These are phyloP conservation scores for Epinephelus coioides DNA, from an alignment of 2,797 vertebrate genomes.

Conservation along the genomic window DNA sequence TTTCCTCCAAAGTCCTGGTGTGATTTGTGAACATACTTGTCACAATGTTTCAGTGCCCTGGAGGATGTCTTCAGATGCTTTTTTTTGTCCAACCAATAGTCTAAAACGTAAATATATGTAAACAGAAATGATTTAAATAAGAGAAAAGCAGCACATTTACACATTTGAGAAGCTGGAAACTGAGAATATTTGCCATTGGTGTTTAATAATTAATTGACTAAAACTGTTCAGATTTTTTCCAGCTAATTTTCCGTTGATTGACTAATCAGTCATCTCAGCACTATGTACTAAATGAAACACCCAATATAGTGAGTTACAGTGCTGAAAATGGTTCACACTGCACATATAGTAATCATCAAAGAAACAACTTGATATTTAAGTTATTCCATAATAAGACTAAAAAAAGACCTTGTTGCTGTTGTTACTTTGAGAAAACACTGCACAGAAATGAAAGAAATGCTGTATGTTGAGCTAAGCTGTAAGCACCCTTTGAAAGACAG, in stretches of 20 bases:
- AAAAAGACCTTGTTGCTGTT: background rate
- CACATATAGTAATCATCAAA: background rate
- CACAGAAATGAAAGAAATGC: background rate
- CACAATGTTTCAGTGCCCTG: no score
- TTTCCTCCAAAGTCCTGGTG: background rate
- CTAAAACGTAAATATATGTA: background rate
- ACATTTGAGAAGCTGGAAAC: background rate
- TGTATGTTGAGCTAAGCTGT: background rate
- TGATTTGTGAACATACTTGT: background rate
- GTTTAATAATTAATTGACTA: background rate
- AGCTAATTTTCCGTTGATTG: background rate
- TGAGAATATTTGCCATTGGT: background rate
- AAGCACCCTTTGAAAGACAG: background rate
- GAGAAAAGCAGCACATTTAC: background rate
- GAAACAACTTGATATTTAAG: background rate
- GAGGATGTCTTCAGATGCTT: background rate
- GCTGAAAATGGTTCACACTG: background rate
- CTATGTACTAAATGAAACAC: background rate
- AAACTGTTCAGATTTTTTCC: background rate
- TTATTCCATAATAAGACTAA: background rate
- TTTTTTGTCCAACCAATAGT: background rate
- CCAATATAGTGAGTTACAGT: background rate
- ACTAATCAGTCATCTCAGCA: background rate
- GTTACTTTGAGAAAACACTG: no score
- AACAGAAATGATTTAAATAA: background rate